Evolutionary conservation across 1,140 invertebrate species (phyloP), one percentile per base, ranked within the genome.

Genomic region (Sipha flava): DNA sequence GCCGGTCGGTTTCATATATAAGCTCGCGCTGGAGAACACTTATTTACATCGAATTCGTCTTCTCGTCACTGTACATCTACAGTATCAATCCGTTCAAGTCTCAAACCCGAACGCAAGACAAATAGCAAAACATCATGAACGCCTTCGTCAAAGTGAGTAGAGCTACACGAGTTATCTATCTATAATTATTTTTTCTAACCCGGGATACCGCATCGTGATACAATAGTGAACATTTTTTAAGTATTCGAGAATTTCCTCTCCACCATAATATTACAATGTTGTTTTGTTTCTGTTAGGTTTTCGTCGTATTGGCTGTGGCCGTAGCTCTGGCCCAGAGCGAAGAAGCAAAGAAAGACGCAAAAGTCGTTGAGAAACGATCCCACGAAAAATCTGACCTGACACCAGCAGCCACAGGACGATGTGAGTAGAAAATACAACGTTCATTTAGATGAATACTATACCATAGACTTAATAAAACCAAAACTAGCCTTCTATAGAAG

Each of bases 81-180:
- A 45, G n/a, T 23, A 47, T 4, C 16, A 34, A 21, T 66, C 34
- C 23, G 14, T 14, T 12, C 47, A 37, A 75, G 49, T 23, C n/a
- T 10, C 29, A 37, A 40, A 37, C 12, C 31, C 70, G 31, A 16
- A 4, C 23, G 7, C 6, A 59, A 59, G 18, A 40, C 37, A 6
- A 6, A 4, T 1, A 59, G 23, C 6, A 2, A 2, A 3, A 26
- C 54, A 26, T 21, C 21, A 77, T 77, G 73, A 77, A 77, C 6
- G 18, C 73, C 23, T 40, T 77, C 73, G 73, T 77, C 23, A 77
- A 77, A 77, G 73, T 75, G 43, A 75, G 70, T 59, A 59, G 4
- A 59, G 6, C 21, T 18, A 16, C 16, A 52, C 21, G 21, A 4
- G 14, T 52, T 7, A 10, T 40, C 4, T 10, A 40, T 6, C 10